Evolutionary conservation across 2,888 invertebrate species (phyloP), one percentile per base, ranked within the genome.

Genomic region (Osedax frankpressi): DNA sequence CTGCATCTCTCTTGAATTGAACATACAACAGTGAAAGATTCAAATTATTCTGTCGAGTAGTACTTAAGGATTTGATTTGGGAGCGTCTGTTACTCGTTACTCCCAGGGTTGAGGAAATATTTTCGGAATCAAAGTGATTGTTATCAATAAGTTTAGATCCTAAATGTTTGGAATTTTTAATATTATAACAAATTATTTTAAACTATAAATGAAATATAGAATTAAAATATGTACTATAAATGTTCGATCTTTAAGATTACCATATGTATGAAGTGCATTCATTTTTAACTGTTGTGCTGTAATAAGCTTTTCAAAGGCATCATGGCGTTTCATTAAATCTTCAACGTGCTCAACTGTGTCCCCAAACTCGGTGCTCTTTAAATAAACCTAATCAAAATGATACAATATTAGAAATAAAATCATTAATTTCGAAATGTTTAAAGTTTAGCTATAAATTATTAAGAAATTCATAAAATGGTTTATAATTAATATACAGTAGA

Each of bases 271-370:
- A 65, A 3, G 59, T 28, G 26, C 24, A 67, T 2, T 19, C n/a
- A 73, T 65, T 72, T 65, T 25, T 71, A 71, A 24, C 3, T 98
- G 97, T 86, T 99, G 98, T 65, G 96, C 95, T 74, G 92, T 91
- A 73, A 97, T 93, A 2, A 95, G 94, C 87, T 97, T 98, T 86
- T 98, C 97, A 85, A 98, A 99, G 77, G 97, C 96, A 87, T 98
- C 97, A 87, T 99, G 98, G 86, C 96, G 97, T 87, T 98, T 97
- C 81, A 97, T 95, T 79, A 97, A 88, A 82, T 92, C 93, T 85
- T 98, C 97, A 28, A 97, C 96, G 85, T 98, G 96, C 86, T 97
- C 96, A 81, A 97, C 94, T 72, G 95, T 94, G 85, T 94, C 92
- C 72, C 96, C 97, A 78, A 94, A 87, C 87, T 97, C 97, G 78